phyloP scores from a whole-genome alignment of 2,113 vertebrate species.

The Corythaixoides concolor region DNA sequence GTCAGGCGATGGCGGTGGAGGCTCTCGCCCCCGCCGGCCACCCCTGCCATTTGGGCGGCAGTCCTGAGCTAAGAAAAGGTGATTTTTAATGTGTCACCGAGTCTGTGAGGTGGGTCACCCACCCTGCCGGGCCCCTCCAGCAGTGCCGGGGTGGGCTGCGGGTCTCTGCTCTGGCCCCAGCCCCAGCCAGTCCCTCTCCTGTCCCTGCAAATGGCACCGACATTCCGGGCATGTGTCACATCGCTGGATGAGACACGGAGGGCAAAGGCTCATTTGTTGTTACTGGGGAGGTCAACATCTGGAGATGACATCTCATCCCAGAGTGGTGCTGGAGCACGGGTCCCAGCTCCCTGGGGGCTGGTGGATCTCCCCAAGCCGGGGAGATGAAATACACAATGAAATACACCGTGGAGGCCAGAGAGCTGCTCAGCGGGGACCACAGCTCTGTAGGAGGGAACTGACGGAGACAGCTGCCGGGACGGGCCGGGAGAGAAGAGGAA shows the following conservation, averaged over 20 bases:
- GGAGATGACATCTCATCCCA: not conserved
- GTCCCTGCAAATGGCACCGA: not conserved
- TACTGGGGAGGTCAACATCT: not conserved
- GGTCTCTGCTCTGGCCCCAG: not conserved
- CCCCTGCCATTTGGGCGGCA: not conserved
- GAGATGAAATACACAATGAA: not conserved
- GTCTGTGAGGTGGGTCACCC: not conserved
- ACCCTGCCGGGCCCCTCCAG: not conserved
- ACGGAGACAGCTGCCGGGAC: fast-evolving
- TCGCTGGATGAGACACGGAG: not conserved
- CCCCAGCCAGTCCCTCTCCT: not conserved
- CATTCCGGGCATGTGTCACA: fast-evolving
- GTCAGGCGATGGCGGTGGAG: fast-evolving
- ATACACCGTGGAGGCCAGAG: not conserved
- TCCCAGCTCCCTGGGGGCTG: not conserved
- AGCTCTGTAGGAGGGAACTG: not conserved
- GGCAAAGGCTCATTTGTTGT: fast-evolving
- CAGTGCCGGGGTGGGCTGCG: not conserved
- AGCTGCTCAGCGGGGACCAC: not conserved
- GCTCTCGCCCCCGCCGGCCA: not conserved
- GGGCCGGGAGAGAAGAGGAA: not conserved
- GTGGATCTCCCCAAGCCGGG: not conserved
- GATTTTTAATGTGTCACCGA: not conserved
- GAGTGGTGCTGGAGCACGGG: fast-evolving
- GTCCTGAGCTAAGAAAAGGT: not conserved